Percentiles rank a stretch among this genome's conserved stretches.
Conservation (phyloP, 2,113 vertebrate species). For the Leptosomus discolor region DNA sequence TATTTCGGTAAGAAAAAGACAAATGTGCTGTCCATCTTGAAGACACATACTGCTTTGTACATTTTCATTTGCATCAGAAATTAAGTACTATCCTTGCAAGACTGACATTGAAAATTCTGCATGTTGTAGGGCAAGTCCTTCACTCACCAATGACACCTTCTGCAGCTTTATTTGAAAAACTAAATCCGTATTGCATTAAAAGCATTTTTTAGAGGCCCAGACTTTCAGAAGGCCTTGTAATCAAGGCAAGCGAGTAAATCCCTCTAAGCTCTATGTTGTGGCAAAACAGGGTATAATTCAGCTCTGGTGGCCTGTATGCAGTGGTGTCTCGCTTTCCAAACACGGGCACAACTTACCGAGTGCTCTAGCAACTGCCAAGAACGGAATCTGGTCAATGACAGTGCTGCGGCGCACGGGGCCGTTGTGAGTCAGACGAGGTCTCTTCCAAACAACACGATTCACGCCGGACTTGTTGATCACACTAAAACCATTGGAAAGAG, state of each 20-base stretch:
- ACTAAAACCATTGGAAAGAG: slow-evolving; percentile 59
- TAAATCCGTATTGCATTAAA: not conserved
- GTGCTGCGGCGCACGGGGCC: slow-evolving; percentile 95
- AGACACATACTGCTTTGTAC: not conserved
- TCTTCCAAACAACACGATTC: slow-evolving; percentile 97
- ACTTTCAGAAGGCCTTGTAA: not conserved
- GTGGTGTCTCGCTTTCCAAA: not conserved
- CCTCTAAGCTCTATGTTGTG: fast-evolving
- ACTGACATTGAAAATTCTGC: not conserved
- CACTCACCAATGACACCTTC: not conserved
- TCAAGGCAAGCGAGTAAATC: fast-evolving
- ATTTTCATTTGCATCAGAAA: not conserved
- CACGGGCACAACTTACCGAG: slow-evolving; percentile 69
- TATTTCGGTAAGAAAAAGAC: not conserved
- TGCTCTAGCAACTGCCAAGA: slow-evolving; percentile 92
- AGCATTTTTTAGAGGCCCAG: not conserved
- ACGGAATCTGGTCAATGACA: slow-evolving; percentile 95
- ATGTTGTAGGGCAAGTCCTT: fast-evolving
- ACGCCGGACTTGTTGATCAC: slow-evolving; percentile 98
- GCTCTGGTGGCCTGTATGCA: not conserved
- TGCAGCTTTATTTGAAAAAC: not conserved
- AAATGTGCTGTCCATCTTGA: not conserved
- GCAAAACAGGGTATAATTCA: fast-evolving
- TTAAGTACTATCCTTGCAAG: not conserved
- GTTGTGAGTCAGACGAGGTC: slow-evolving; percentile 89